A percentile compares a stretch with the other conserved stretches of the same genome.
phyloP scores from a whole-genome alignment of 2,888 invertebrate genomes.

The Rhagonycha fulva region DNA sequence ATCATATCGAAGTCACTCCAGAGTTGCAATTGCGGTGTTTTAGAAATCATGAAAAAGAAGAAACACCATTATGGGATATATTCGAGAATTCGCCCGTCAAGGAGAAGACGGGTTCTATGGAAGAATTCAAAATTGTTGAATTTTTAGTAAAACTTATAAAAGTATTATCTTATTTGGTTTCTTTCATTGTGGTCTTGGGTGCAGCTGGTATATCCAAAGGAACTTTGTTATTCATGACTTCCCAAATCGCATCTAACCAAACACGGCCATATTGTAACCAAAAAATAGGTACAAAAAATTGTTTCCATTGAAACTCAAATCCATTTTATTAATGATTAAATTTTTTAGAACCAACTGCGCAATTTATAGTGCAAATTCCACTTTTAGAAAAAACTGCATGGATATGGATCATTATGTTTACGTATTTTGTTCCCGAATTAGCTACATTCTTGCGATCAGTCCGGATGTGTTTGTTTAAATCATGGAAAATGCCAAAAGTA shows the following conservation, averaged over 20 bases:
- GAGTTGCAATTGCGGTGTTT: not conserved
- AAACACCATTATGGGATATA: constrained; percentile 78
- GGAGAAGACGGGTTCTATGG: constrained; percentile 70
- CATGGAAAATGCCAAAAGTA: constrained; percentile 61
- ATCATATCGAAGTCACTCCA: not conserved
- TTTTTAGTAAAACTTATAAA: constrained; percentile 67
- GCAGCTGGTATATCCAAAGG: constrained; percentile 76
- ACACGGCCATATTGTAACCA: constrained; percentile 65
- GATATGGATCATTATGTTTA: constrained; percentile 80
- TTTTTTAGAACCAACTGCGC: constrained; percentile 42
- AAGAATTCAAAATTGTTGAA: constrained; percentile 65
- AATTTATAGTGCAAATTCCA: constrained; percentile 65
- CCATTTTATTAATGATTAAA: not conserved
- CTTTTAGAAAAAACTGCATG: constrained; percentile 71
- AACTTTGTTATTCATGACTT: constrained; percentile 72
- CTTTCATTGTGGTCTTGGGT: constrained; percentile 68
- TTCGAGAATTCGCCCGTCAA: constrained; percentile 75
- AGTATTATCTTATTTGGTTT: constrained; percentile 68
- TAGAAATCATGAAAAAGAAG: constrained; percentile 54
- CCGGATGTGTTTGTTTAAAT: constrained; percentile 76
- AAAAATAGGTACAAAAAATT: constrained; percentile 49
- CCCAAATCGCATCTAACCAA: constrained; percentile 64
- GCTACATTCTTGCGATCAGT: constrained; percentile 72
- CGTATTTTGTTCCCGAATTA: constrained; percentile 77
- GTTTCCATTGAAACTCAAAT: not conserved